These are phyloP conservation scores for Holothuria scabra DNA, from an alignment of 53 echinoderm and acorn worm species.

Conservation along the genomic window DNA sequence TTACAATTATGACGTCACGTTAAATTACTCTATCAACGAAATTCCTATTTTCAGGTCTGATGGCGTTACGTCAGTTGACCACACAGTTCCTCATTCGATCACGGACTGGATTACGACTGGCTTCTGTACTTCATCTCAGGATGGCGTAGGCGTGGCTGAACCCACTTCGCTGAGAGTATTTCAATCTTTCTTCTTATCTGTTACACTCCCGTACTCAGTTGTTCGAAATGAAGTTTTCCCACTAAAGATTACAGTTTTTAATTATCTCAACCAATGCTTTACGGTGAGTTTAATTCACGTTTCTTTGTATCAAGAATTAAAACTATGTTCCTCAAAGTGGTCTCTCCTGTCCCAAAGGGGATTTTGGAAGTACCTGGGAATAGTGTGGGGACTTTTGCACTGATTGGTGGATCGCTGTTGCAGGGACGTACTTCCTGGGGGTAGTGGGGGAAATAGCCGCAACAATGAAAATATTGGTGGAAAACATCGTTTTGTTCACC, in stretches of 20 bases:
- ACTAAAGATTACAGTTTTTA: conserved; percentile 85
- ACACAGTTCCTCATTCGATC: conserved; percentile 81
- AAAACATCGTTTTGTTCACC: too few relatives aligned
- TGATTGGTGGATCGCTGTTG: too few relatives aligned
- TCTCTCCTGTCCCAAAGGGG: too few relatives aligned
- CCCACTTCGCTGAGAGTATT: conserved; percentile 75
- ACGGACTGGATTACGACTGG: conserved; percentile 93
- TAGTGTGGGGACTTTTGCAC: too few relatives aligned
- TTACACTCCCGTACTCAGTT: conserved; percentile 92
- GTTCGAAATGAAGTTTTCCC: conserved; percentile 82
- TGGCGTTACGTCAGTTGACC: conserved; percentile 15
- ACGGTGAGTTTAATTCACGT: conserved; percentile 63
- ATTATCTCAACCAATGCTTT: conserved; percentile 78
- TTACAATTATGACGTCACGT: too few relatives aligned
- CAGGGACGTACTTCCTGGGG: too few relatives aligned
- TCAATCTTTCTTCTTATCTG: conserved; percentile 93
- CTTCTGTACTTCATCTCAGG: conserved; percentile 79
- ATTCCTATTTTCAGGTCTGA: background rate
- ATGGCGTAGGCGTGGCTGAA: conserved; percentile 80
- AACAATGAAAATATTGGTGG: too few relatives aligned
- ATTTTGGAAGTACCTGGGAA: too few relatives aligned
- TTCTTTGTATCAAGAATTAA: too few relatives aligned
- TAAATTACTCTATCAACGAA: too few relatives aligned
- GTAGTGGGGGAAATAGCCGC: too few relatives aligned
- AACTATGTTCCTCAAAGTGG: too few relatives aligned